Evolutionary conservation across 2,888 invertebrate genomes (phyloP), one percentile per base, ranked within the genome.

Genomic region (Amphipyra tragopoginis): DNA sequence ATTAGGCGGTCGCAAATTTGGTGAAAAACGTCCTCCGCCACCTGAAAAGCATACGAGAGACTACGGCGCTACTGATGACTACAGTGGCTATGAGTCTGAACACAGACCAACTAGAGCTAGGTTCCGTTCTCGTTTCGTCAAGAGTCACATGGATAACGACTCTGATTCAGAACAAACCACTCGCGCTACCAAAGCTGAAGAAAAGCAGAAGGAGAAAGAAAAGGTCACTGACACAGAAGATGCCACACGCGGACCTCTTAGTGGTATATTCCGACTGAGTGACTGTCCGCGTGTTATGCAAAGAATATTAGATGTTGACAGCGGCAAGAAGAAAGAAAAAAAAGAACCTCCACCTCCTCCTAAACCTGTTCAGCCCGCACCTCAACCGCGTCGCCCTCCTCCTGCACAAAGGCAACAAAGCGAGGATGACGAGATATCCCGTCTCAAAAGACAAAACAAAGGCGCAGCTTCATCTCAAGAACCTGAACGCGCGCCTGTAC

Each of bases 251-350:
- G 97, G 96, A 14, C 98, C 98, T 6, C 95, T 99, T 2, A 98
- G 98, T 90, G 98, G 98, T 56, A 98, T 98, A 82, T 97, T 97
- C 67, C 96, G 98, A 42, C 92, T 98, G 34, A 97, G 97, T 55
- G 98, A 98, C 87, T 98, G 98, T 52, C 97, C 98, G 0, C 96
- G 98, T 61, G 98, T 98, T 7, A 98, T 98, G 96, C 97, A 98
- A 88, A 97, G 98, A 70, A 95, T 98, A 79, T 97, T 98, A 82
- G 98, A 98, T 76, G 96, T 96, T 74, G 97, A 97, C 79, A 96
- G 96, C 88, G 95, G 96, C 77, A 93, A 96, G 87, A 97, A 97
- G 86, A 97, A 97, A 88, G 97, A 97, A 87, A 97, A 97, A 81
- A 97, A 97, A 80, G 96, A 96, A 80, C 95, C 89, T 54, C 95